Conservation (phyloP, 2,888 invertebrate species). For the Lucinisca nassula region DNA sequence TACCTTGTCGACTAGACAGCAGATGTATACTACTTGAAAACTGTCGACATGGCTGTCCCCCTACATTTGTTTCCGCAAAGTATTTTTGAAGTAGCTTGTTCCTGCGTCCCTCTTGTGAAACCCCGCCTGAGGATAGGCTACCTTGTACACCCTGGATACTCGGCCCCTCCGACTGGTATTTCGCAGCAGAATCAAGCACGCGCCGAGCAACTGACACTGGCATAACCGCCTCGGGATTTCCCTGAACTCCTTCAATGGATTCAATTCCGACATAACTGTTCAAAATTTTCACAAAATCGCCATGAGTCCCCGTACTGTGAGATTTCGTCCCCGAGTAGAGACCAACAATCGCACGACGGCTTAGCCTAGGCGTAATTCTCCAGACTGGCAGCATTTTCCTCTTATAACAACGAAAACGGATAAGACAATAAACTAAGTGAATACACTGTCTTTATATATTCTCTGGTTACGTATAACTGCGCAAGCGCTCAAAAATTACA, state of each 20-base stretch:
- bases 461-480: neutral
- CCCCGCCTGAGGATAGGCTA: neutral
- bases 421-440: neutral
- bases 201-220: slow-evolving; percentile 28
- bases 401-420: neutral
- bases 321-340: slow-evolving; percentile 22
- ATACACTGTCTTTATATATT: neutral
- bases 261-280: neutral
- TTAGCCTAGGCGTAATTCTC: slow-evolving; percentile 35
- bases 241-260: neutral
- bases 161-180: slow-evolving; percentile 50
- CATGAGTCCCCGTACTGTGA: neutral
- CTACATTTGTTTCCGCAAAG: slow-evolving; percentile 25
- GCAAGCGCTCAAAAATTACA: neutral
- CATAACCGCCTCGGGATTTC: neutral
- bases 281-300: neutral
- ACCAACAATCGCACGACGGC: neutral
- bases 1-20: slow-evolving; percentile 40
- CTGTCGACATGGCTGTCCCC: slow-evolving; percentile 54
- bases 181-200: slow-evolving; percentile 39
- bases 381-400: slow-evolving; percentile 42
- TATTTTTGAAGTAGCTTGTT: slow-evolving; percentile 56
- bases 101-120: slow-evolving; percentile 47
- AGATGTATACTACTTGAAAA: slow-evolving; percentile 22
- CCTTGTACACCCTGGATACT: slow-evolving; percentile 52